phyloP scores from a whole-genome alignment of 2,888 invertebrate species.

The Lamproptera curius region DNA sequence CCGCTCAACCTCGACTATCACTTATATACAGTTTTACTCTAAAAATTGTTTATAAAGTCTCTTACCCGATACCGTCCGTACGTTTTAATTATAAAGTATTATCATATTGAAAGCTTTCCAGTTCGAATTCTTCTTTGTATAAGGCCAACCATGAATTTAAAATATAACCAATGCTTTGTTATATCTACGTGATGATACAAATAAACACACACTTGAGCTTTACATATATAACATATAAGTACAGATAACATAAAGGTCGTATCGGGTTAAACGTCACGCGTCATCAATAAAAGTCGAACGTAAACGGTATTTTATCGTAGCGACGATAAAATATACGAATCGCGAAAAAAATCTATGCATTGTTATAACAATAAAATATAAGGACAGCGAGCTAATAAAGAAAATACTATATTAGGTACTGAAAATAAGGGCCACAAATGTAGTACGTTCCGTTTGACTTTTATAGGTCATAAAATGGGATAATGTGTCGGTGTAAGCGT shows the following conservation, averaged over 20 bases:
- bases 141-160: too few species aligned
- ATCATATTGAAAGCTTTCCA: too few species aligned
- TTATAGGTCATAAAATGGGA: conserved; percentile 76
- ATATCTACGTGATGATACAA: too few species aligned
- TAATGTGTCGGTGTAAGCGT: conserved; percentile 73
- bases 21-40: conserved; percentile 31
- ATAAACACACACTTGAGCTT: too few species aligned
- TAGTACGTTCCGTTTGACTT: conserved; percentile 71
- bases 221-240: too few species aligned
- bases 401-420: conserved; percentile 66
- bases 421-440: conserved; percentile 74
- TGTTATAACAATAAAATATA: conserved; percentile 57
- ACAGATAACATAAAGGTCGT: conserved; percentile 54
- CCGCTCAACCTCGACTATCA: too few species aligned
- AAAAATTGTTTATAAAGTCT: too few species aligned
- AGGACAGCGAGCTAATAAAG: conserved; percentile 62
- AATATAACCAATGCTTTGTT: too few species aligned
- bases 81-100: too few species aligned
- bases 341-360: conserved; percentile 66
- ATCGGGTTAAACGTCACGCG: conserved; percentile 63
- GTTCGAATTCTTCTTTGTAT: too few species aligned
- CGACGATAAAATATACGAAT: conserved; percentile 61
- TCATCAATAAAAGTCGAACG: conserved; percentile 55
- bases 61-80: too few species aligned
- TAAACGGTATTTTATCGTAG: conserved; percentile 63